phyloP scores from a whole-genome alignment of 35 echinoderm and acorn worm species.

The Apostichopus parvimensis region DNA sequence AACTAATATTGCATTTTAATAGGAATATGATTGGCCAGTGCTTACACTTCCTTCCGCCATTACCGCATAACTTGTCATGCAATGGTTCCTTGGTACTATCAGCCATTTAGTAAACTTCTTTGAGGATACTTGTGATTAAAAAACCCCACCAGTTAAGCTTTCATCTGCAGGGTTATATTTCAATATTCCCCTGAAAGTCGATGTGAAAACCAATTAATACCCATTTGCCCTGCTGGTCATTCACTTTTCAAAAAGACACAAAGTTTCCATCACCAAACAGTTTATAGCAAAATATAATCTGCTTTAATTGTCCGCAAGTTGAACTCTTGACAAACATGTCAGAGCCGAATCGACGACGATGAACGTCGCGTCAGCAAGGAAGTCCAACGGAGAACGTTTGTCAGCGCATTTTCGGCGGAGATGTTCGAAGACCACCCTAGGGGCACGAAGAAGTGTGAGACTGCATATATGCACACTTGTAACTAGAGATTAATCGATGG shows the following conservation, averaged over 20 bases:
- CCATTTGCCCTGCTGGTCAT: neutral
- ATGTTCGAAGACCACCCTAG: too few species aligned
- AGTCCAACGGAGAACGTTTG: neutral
- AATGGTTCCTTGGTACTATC: neutral
- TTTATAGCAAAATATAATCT: too few species aligned
- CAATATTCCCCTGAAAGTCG: neutral
- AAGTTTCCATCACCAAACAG: too few species aligned
- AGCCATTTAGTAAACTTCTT: neutral
- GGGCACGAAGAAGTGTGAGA: slow-evolving; percentile 1
- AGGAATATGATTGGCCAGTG: too few species aligned
- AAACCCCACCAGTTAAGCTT: neutral
- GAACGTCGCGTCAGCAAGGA: too few species aligned
- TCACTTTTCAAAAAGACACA: neutral
- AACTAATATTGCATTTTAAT: too few species aligned
- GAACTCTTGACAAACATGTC: too few species aligned
- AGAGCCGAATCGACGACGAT: too few species aligned
- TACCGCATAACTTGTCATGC: too few species aligned
- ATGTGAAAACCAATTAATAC: neutral
- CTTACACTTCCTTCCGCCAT: too few species aligned
- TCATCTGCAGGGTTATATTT: neutral
- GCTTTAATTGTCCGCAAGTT: too few species aligned
- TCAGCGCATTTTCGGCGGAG: neutral
- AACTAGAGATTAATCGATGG: neutral
- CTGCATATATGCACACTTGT: neutral
- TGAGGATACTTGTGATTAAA: neutral